phyloP scores from a whole-genome alignment of 2,797 vertebrate species.

The Alosa sapidissima region DNA sequence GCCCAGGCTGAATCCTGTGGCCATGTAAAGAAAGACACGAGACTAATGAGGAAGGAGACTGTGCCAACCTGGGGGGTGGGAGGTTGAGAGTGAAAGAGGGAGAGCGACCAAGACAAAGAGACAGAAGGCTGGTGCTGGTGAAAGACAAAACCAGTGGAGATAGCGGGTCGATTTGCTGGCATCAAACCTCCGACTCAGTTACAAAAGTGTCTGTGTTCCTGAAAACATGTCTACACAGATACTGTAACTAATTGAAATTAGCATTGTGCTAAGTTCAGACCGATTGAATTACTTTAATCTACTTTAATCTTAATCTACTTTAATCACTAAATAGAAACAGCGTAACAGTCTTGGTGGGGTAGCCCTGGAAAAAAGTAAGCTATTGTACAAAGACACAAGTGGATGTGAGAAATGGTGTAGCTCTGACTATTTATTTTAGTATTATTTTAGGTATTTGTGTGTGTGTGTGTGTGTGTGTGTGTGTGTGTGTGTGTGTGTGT shows the following conservation, averaged over 20 bases:
- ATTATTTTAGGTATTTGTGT: not conserved
- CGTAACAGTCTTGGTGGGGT: not conserved
- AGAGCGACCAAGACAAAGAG: not conserved
- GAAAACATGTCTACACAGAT: conserved; percentile 7
- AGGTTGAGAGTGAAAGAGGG: not conserved
- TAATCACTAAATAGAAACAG: not conserved
- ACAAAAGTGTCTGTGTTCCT: conserved; percentile 18
- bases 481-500: not conserved
- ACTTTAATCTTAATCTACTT: not conserved
- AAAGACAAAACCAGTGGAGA: not conserved
- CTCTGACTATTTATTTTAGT: not conserved
- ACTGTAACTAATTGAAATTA: not conserved
- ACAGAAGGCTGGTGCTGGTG: not conserved
- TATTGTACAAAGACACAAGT: not conserved
- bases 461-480: not conserved
- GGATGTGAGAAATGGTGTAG: not conserved
- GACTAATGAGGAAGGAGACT: not conserved
- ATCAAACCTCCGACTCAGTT: not conserved
- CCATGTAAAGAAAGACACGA: not conserved
- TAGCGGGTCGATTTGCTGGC: not conserved
- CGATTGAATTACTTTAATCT: not conserved
- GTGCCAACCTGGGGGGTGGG: not conserved
- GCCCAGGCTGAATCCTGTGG: not conserved
- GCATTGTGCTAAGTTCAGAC: not conserved
- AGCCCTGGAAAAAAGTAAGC: not conserved